A percentile compares a stretch with the other conserved stretches of the same genome.
phyloP scores from a whole-genome alignment of 2,888 invertebrate genomes.

The Tinea semifulvella region DNA sequence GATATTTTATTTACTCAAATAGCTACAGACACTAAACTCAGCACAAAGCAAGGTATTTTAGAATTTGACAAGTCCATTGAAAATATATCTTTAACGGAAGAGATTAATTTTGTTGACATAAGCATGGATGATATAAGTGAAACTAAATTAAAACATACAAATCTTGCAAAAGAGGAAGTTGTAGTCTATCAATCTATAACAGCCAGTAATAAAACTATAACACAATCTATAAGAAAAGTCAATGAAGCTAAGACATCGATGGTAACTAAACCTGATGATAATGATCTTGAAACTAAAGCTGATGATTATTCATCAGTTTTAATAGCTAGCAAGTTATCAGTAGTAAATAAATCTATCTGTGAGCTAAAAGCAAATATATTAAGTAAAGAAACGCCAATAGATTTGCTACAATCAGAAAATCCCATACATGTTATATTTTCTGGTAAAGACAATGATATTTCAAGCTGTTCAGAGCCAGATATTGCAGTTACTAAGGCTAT shows the following conservation, averaged over 20 bases:
- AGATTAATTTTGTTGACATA: no score
- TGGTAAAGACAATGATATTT: not conserved
- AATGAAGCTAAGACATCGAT: constrained; percentile 6
- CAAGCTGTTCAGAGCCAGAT: not conserved
- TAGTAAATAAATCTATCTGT: not conserved
- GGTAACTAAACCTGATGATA: not conserved
- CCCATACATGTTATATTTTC: not conserved
- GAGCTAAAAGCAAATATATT: no score
- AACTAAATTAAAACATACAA: no score
- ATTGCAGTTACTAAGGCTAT: not conserved
- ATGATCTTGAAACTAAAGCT: not conserved
- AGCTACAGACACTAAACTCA: no score
- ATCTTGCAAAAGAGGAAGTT: not conserved
- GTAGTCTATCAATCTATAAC: constrained; percentile 4
- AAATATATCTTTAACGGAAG: no score
- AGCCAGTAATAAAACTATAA: constrained; percentile 4
- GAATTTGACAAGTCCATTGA: no score
- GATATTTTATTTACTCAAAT: no score
- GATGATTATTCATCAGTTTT: not conserved
- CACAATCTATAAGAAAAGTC: constrained; percentile 2
- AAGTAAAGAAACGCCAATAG: not conserved
- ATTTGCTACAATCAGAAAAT: no score
- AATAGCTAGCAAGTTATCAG: not conserved
- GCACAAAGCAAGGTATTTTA: no score
- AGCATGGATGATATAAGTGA: not conserved